phyloP scores from a whole-genome alignment of 1,140 invertebrate species.

The Samia ricini region DNA sequence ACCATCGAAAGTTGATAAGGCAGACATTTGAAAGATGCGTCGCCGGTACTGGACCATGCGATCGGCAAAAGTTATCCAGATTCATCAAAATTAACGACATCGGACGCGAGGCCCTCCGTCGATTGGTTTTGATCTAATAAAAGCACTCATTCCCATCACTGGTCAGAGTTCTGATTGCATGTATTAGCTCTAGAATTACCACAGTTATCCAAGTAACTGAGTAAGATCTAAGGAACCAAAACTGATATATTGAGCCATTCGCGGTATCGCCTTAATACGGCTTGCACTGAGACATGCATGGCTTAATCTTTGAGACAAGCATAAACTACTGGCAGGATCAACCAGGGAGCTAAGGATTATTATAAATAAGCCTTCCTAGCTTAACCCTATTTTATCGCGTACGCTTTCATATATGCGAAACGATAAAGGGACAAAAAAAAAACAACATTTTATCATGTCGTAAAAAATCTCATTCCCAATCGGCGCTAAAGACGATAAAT shows the following conservation, averaged over 20 bases:
- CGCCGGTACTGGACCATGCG: conserved; percentile 85
- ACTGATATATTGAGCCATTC: conserved; percentile 90
- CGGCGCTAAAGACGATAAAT: too few species aligned
- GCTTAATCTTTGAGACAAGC: conserved; percentile 89
- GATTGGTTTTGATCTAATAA: conserved; percentile 80
- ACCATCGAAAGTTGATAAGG: conserved; percentile 92
- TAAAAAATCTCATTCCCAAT: too few species aligned
- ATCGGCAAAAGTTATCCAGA: conserved; percentile 90
- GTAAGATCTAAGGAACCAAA: conserved; percentile 85
- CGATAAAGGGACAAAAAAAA: too few species aligned
- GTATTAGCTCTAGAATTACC: conserved; percentile 93
- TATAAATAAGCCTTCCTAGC: conserved; percentile 7
- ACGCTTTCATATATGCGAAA: too few species aligned
- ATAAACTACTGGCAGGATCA: conserved; percentile 87
- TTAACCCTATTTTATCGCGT: too few species aligned
- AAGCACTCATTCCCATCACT: conserved; percentile 82
- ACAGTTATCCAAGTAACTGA: conserved; percentile 92
- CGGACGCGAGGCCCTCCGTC: conserved; percentile 77
- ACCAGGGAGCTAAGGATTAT: conserved; percentile 65
- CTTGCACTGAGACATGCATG: conserved; percentile 86
- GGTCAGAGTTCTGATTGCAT: conserved; percentile 84
- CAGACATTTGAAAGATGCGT: conserved; percentile 92
- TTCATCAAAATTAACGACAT: conserved; percentile 82
- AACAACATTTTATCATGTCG: too few species aligned
- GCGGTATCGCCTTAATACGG: conserved; percentile 85